Base-by-base conservation (phyloP, 1,140 invertebrate genomes). In the Drosophila sturtevanti region DNA sequence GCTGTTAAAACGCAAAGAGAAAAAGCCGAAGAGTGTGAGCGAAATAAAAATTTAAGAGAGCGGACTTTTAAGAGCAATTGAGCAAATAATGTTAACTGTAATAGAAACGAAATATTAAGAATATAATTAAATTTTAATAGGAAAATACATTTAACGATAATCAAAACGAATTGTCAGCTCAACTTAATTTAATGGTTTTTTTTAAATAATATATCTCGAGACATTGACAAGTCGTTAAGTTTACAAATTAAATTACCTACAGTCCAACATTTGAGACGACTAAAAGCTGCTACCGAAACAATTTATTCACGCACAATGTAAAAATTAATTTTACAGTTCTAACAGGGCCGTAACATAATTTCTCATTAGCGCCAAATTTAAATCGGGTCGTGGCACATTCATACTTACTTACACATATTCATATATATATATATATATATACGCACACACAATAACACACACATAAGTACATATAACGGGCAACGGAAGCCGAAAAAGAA, bases 271-370 rank as follows among this genome's bases (percentile, higher is more conserved):
- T 31, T 7, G 14, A 64, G 38, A 31, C 31, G 37, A 56, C 16
- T 14, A 10, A 35, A 38, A 55, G 55, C 24, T 34, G n/a, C 14
- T 14, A 11, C 6, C 4, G 6, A 54, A 1, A 34, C 27, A 38
- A 56, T 34, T 56, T 18, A 62, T 31, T 35, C 52, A 38, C 27
- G 52, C 63, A 38, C 27, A 55, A 54, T 14, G 21, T 1, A 37
- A 35, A 24, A 24, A 41, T 12, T 18, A 55, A 54, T 48, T 75
- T 78, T 38, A 55, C 63, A 52, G 59, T 63, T 69, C 27, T 89
- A 77, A 84, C 84, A 87, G 79, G 58, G 79, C 69, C 76, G 72
- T 87, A 89, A 89, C 84, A 87, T 89, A 74, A 89, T 89, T 82
- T 87, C 84, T 80, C 72, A 87, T 87, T 87, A 89, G 74, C 55